Base-by-base conservation (phyloP, 2,888 invertebrate species). In the Harpalus rubripes region DNA sequence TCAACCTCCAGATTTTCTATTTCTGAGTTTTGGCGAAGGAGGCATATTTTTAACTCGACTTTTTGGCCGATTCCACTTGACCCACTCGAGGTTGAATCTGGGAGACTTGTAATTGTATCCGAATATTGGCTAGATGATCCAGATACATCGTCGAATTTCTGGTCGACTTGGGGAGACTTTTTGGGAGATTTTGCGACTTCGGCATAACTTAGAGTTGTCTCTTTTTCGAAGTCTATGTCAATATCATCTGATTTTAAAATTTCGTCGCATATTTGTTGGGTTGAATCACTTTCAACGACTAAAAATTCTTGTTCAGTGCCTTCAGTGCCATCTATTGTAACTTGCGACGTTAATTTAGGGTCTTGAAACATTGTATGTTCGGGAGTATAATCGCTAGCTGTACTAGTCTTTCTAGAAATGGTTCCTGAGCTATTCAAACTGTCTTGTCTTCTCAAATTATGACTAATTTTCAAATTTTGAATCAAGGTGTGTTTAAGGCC, bases 301-400 rank as follows among this genome's bases (percentile, higher is more conserved):
- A 81, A 15, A 52, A 68, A 81, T 18, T 81, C 81, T 16, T 65
- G 78, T 5, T 72, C 72, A 7, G 7, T 39, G 39, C 41, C n/a
- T 2, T 39, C n/a, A 1, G 26, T 26, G 3, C 22, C 22, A 10
- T 88, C 87, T 0, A 87, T 86, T 44, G 88, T 88, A 15, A 88
- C 87, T 44, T 87, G 68, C 18, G 87, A 85, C 0, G 87, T 86
- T 22, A 85, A 85, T 26, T 88, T 87, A 18, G 84, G 87, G 85
- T 90, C 89, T 7, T 88, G 88, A 44, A 89, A 88, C 83, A 90
- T 90, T 12, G 93, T 93, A 86, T 92, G 92, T 86, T 93, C 93
- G 0, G 93, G 93, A 18, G 93, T 93, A 87, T 93, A 93, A 86
- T 93, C 93, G 18, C 93, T 93, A 6, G 93, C 92, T 0, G 93